Base-by-base conservation (phyloP, 1,140 invertebrate genomes). In the Zelostemma sp. region DNA sequence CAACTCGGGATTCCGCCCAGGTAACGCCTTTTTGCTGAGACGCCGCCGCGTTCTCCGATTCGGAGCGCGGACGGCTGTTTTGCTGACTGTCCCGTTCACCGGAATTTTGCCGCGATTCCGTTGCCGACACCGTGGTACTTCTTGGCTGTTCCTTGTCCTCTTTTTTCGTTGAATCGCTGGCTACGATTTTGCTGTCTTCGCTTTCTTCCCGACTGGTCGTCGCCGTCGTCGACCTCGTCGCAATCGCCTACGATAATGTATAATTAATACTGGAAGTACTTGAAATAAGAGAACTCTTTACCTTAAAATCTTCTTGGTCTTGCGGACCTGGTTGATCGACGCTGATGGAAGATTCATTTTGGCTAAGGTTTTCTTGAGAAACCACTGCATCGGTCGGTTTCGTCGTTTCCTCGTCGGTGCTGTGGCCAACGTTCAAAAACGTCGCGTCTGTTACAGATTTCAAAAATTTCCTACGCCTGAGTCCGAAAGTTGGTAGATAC, bases 381-480 rank as follows among this genome's bases (percentile, higher is more conserved):
- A 49, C 51, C 8, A 67, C 31, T 0, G 72, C 68, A 11, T 77
- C 80, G 0, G 74, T 70, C 3, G 38, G 60, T 28, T 82, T 84
- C 1, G 81, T 46, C 0, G 64, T 25, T 16, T 72, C 61, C 9
- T 71, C 72, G 11, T 74, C 51, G 0, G 63, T 48, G 1, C 63
- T 62, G 25, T 76, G 74, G 6, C 58, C 60, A 3, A 73, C 48
- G 4, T 73, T 77, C 3, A 82, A 61, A n/a, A 80, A 77, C 8
- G 80, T 65, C 0, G 78, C 90, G 72, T 92, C 91, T 0, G 90
- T 91, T 31, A 91, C 75, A 1, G 90, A 91, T 28, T 90, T 80
- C 25, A 89, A 84, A 3, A 90, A 82, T 57, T 85, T 84, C 15
- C 86, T 82, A 5, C 88, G 77, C 1, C 80, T 79, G n/a, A 78